Conservation (phyloP, 2,113 vertebrate genomes). For the Lepisosteus oculatus region DNA sequence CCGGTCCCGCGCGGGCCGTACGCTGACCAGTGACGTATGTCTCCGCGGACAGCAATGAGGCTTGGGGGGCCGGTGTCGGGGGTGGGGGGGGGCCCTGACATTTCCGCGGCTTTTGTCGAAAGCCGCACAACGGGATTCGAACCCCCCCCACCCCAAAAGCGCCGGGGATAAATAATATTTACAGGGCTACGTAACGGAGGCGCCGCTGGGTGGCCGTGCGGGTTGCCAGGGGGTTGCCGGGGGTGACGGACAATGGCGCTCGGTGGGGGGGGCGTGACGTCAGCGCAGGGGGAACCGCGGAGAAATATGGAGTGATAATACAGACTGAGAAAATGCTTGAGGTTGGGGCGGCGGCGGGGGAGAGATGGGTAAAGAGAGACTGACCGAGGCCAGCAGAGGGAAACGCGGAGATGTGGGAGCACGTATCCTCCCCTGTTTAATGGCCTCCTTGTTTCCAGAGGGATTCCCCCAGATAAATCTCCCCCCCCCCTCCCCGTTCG, state of each 20-base stretch:
- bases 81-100: too few species aligned
- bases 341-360: background rate
- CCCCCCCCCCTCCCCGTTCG: constrained; percentile 24
- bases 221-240: constrained; percentile 68
- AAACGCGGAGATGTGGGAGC: constrained; percentile 16
- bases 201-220: constrained; percentile 47
- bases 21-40: too few species aligned
- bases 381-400: constrained; percentile 1
- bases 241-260: constrained; percentile 67
- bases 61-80: too few species aligned
- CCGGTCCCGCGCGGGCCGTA: too few species aligned
- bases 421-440: background rate
- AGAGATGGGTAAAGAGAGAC: constrained; percentile 19
- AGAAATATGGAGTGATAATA: constrained; percentile 27
- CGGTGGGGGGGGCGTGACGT: constrained; percentile 52
- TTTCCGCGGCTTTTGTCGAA: too few species aligned
- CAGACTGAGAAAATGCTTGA: constrained; percentile 18
- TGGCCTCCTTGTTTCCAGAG: too few species aligned
- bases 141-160: too few species aligned
- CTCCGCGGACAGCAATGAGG: too few species aligned
- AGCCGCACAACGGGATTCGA: too few species aligned
- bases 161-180: too few species aligned
- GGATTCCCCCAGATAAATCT: constrained; percentile 36
- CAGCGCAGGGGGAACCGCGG: constrained; percentile 14
- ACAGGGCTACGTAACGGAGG: constrained; percentile 47